phyloP scores from a whole-genome alignment of 2,113 vertebrate species.

The Seriola quinqueradiata region DNA sequence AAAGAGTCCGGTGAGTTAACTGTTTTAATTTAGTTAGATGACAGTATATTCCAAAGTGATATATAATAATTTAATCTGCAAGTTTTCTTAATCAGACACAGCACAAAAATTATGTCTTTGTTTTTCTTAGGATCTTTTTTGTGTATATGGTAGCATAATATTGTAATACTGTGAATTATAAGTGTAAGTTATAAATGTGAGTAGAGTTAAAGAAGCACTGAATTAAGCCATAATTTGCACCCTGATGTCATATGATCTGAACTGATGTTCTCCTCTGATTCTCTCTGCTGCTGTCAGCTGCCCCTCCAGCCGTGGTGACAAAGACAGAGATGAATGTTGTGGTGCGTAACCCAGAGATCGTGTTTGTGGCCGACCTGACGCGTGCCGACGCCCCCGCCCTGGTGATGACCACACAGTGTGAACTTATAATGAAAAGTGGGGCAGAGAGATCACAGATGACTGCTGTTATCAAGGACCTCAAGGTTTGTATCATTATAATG shows the following conservation, averaged over 20 bases:
- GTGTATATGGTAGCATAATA: neutral
- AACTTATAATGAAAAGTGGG: constrained; percentile 87
- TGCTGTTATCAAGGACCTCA: constrained; percentile 90
- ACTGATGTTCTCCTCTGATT: neutral
- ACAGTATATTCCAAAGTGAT: neutral
- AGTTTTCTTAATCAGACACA: neutral
- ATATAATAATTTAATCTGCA: neutral
- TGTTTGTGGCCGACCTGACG: constrained; percentile 97
- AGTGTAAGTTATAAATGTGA: neutral
- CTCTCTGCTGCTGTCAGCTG: constrained; percentile 49
- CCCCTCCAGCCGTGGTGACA: constrained; percentile 77
- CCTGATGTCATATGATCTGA: neutral
- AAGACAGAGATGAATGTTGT: constrained; percentile 90
- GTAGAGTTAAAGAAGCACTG: neutral
- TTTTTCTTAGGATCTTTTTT: neutral
- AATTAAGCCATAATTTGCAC: neutral
- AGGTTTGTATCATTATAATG: constrained; percentile 68
- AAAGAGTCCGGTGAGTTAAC: constrained; percentile 74
- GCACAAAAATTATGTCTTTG: neutral
- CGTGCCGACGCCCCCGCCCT: constrained; percentile 92
- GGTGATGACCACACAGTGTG: constrained; percentile 94
- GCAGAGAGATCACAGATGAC: constrained; percentile 86
- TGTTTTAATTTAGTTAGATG: neutral
- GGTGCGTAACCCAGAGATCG: constrained; percentile 95
- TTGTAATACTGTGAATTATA: neutral